These are phyloP conservation scores for Leucozona laternaria DNA, from an alignment of 2,888 invertebrate species.

Conservation along the genomic window DNA sequence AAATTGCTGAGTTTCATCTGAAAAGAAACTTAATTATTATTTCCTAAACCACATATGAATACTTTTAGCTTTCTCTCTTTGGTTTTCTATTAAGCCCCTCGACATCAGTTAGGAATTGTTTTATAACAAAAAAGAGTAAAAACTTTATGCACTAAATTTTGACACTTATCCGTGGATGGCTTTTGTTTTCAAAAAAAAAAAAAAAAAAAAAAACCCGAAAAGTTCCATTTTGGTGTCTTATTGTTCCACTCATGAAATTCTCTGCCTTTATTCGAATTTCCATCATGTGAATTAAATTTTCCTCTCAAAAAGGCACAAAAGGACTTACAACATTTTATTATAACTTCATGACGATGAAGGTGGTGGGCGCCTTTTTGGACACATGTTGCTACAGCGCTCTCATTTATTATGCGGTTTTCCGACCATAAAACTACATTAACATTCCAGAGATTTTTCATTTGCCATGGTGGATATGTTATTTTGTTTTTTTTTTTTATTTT, in stretches of 20 bases:
- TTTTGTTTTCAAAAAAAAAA: not conserved
- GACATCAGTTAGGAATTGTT: not conserved
- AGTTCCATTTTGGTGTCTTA: not conserved
- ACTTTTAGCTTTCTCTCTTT: not conserved
- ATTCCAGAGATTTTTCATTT: not conserved
- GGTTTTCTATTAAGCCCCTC: not conserved
- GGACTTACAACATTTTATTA: not conserved
- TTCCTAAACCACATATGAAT: not conserved
- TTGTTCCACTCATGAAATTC: not conserved
- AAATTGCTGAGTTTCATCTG: too few relatives aligned
- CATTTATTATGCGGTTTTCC: constrained; percentile 12
- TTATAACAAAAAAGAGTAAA: not conserved
- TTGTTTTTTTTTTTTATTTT: constrained; percentile 3
- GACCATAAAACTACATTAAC: constrained; percentile 16
- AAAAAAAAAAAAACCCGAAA: not conserved
- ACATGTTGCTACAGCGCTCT: constrained; percentile 5
- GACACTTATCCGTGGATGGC: not conserved
- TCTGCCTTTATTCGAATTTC: not conserved
- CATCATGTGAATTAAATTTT: not conserved
- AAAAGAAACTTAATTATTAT: not conserved
- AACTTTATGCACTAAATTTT: not conserved
- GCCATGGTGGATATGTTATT: not conserved
- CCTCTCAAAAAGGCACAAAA: not conserved
- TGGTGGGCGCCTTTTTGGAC: not conserved
- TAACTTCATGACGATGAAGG: not conserved